These are phyloP conservation scores for Rhea americana DNA, from an alignment of 2,113 vertebrate species.

Conservation along the genomic window DNA sequence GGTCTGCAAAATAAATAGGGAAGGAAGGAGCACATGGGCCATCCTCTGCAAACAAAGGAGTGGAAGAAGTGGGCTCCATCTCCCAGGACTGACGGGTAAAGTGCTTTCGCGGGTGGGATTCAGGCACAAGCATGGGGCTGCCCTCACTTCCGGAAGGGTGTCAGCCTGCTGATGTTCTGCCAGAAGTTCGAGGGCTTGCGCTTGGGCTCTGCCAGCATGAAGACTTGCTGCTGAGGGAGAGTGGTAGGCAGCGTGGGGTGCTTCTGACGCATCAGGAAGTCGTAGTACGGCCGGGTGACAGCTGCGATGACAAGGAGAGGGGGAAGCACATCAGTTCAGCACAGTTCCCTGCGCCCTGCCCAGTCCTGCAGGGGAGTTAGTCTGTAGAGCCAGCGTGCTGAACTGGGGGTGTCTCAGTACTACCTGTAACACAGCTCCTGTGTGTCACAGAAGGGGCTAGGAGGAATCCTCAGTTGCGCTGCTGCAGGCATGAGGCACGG, in stretches of 20 bases:
- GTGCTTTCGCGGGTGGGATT: slow-evolving; percentile 80
- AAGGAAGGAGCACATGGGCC: slow-evolving; percentile 21
- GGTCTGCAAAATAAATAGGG: slow-evolving; percentile 51
- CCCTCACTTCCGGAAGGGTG: slow-evolving; percentile 90
- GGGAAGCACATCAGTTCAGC: neutral
- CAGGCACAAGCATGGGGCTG: slow-evolving; percentile 65
- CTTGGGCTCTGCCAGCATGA: slow-evolving; percentile 93
- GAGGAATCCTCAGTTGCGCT: neutral
- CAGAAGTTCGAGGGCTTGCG: slow-evolving; percentile 95
- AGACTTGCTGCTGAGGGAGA: slow-evolving; percentile 90
- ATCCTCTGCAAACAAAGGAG: slow-evolving; percentile 47
- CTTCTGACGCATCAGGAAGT: slow-evolving; percentile 91
- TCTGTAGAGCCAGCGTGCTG: too few species aligned
- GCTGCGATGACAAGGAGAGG: slow-evolving; percentile 61
- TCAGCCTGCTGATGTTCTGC: slow-evolving; percentile 94
- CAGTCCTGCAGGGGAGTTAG: neutral
- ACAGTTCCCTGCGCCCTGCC: neutral
- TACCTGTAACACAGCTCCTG: neutral
- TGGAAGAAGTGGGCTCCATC: slow-evolving; percentile 65
- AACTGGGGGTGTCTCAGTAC: neutral
- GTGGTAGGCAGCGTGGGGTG: slow-evolving; percentile 85
- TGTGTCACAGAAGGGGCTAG: neutral
- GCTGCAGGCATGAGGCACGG: neutral
- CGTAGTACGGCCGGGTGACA: slow-evolving; percentile 88
- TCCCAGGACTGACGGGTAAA: slow-evolving; percentile 80